phyloP scores from a whole-genome alignment of 1,140 invertebrate genomes.

The Nomia melanderi region DNA sequence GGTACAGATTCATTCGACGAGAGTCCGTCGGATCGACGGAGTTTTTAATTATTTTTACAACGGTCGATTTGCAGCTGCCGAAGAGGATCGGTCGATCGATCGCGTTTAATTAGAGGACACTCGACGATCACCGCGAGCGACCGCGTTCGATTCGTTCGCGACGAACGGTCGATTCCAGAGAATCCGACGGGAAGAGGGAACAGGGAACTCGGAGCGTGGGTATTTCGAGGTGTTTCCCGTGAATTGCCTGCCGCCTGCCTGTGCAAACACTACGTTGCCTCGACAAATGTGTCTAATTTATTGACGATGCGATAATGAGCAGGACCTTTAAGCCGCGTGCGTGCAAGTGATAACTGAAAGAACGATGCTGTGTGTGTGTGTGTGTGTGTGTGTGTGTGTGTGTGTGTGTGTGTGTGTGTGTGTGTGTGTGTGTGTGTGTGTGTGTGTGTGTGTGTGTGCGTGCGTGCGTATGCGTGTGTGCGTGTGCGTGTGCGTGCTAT shows the following conservation, averaged over 20 bases:
- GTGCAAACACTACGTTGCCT: conserved; percentile 69
- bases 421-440: conserved; percentile 11
- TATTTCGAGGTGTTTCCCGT: conserved; percentile 46
- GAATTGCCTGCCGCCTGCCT: conserved; percentile 64
- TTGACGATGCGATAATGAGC: conserved; percentile 64
- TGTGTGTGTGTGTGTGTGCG: neutral
- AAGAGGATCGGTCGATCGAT: conserved; percentile 50
- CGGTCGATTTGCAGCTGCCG: no score
- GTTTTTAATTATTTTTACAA: no score
- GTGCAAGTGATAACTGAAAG: conserved; percentile 34
- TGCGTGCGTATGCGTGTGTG: conserved; percentile 20
- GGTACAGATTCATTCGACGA: no score
- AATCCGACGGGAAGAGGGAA: conserved; percentile 8
- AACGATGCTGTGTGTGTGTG: neutral
- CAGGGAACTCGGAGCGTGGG: conserved; percentile 3
- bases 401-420: conserved; percentile 3
- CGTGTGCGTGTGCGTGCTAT: neutral
- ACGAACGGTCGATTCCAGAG: neutral
- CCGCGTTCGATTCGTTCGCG: conserved; percentile 28
- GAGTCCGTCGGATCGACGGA: no score
- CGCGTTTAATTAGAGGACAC: no score
- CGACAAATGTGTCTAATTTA: conserved; percentile 72
- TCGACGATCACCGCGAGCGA: conserved; percentile 5
- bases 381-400: neutral
- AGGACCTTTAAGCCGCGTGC: conserved; percentile 45